These are phyloP conservation scores for Platycnemis pennipes DNA, from an alignment of 2,888 invertebrate species.

Conservation along the genomic window DNA sequence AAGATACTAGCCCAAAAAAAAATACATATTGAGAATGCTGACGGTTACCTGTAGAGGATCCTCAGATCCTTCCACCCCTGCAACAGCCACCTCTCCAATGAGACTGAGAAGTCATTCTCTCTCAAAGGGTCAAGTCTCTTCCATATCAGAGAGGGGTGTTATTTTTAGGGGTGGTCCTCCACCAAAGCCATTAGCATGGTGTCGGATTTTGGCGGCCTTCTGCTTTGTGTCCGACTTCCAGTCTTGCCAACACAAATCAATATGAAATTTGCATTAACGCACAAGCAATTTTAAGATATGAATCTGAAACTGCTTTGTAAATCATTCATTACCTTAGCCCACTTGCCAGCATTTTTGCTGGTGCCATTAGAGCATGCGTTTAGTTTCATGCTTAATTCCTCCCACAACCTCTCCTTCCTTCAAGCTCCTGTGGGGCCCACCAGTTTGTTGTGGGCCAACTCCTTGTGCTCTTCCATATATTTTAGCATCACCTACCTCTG, in stretches of 20 bases:
- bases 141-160: background rate
- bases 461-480: background rate
- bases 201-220: background rate
- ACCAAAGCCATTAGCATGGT: background rate
- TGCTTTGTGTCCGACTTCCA: background rate
- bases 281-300: background rate
- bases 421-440: background rate
- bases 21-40: no score
- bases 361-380: background rate
- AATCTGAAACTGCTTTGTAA: background rate
- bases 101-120: background rate
- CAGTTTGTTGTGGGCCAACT: background rate
- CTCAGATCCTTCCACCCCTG: background rate
- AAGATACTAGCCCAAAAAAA: no score
- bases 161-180: background rate
- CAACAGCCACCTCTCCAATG: constrained; percentile 6
- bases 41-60: background rate
- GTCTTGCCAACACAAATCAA: background rate
- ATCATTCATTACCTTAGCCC: background rate
- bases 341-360: background rate
- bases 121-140: no score
- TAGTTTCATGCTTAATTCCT: background rate
- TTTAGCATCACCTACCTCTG: background rate
- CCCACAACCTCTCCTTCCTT: background rate
- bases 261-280: background rate